These are phyloP conservation scores for Cataglyphis rosenhaueri DNA, from an alignment of 2,888 invertebrate genomes.

Conservation along the genomic window DNA sequence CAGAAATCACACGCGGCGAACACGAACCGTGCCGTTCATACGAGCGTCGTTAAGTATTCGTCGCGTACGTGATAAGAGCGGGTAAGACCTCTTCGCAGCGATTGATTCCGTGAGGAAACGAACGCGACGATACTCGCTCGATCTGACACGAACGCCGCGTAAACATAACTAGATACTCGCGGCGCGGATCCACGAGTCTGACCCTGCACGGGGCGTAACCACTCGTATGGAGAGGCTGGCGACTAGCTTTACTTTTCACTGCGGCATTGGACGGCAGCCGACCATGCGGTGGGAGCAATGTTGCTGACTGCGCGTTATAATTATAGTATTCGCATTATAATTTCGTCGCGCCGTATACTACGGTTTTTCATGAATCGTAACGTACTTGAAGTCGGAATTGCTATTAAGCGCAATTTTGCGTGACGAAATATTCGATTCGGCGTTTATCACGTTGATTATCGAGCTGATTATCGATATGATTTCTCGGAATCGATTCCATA, in stretches of 20 bases:
- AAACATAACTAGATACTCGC: conserved; percentile 72
- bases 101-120: neutral
- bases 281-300: conserved; percentile 63
- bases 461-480: neutral
- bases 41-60: neutral
- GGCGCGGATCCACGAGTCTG: conserved; percentile 68
- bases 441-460: neutral
- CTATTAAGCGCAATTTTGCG: neutral
- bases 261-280: conserved; percentile 72
- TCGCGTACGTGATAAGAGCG: conserved; percentile 6
- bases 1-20: conserved; percentile 1
- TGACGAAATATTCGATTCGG: neutral
- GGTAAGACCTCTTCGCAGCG: neutral
- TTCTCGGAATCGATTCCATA: neutral
- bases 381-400: neutral
- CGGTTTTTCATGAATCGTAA: conserved; percentile 28
- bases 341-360: conserved; percentile 12
- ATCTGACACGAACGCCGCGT: conserved; percentile 60
- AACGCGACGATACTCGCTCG: conserved; percentile 9
- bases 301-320: conserved; percentile 43
- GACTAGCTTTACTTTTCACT: conserved; percentile 72
- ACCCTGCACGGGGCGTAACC: conserved; percentile 76
- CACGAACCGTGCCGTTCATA: neutral
- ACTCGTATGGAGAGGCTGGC: conserved; percentile 71
- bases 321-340: conserved; percentile 33